Base-by-base conservation (phyloP, 2,113 vertebrate genomes). In the Notechis scutatus region DNA sequence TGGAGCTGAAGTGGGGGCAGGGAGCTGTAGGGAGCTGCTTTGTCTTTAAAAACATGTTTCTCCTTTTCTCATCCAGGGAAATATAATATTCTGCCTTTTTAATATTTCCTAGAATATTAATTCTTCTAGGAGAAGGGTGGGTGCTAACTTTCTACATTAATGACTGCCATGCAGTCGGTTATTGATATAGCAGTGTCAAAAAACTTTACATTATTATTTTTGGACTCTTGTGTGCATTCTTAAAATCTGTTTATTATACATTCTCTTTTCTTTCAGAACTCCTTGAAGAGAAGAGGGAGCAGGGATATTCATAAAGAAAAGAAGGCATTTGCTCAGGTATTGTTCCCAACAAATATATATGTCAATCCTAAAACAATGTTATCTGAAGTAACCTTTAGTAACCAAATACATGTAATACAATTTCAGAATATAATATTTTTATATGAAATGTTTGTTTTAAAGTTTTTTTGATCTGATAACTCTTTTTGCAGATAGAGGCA, bases 271-370 rank as follows among this genome's bases (percentile, higher is more conserved):
- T 98, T 97, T 59, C 98, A 99, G 99, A 99, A 98, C 93, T 98
- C 98, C 69, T 95, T 99, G 96, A 99, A 98, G 96, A 98, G 99
- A 97, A 98, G 99, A 98, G 98, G 98, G 54, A 98, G 98, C 96
- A 98, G 99, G 85, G 99, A 99, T 97, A 96, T 97, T 0, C 98
- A 99, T 96, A 99, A 99, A 97, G 99, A 99, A 94, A 99, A 99
- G 96, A 99, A 98, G 95, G 94, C 97, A 9, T 94, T 97, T 61
- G 98, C 97, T 94, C 99, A 99, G 99, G 99, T 99, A 98, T 87
- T 64, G 26, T 91, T 96, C 94, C 89, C 56, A 88, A 57, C 81
- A 94, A 50, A 64, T 0, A 5, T 9, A 21, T 15, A 69, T 91
- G 91, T 54, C 2, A 69, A 90, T 94, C 88, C 34, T 81, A 23